Evolutionary conservation across 2,113 vertebrate species (phyloP).

Genomic region (Platysteira castanea): DNA sequence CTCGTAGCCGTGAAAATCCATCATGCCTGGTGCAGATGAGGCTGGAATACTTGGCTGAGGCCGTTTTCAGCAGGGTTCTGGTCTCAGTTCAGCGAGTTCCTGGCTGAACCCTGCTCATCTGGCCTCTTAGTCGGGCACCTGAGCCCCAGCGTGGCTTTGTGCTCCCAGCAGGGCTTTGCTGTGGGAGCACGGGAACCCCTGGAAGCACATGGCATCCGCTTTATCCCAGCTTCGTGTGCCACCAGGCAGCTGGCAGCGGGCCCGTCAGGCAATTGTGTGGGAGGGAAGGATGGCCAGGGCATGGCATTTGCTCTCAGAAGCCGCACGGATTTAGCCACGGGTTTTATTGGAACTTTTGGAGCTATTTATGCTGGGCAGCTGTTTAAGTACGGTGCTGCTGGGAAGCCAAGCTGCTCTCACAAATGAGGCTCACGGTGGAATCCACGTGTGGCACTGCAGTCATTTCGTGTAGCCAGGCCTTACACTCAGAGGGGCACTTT

Average conservation of each 20-base stretch:
- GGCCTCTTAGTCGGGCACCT: not conserved
- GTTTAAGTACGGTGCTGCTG: not conserved
- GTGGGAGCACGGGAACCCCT: not conserved
- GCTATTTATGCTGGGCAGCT: not conserved
- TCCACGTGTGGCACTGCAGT: not conserved
- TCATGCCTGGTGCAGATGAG: not conserved
- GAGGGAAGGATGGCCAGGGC: not conserved
- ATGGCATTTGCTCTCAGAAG: not conserved
- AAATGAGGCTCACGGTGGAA: not conserved
- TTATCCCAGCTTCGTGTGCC: not conserved
- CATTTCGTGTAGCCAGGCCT: not conserved
- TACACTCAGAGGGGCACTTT: not conserved
- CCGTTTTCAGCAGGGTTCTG: not conserved
- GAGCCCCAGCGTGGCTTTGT: not conserved
- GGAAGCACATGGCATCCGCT: rapidly evolving
- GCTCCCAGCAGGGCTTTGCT: not conserved
- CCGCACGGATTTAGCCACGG: not conserved
- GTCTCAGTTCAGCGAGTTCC: not conserved
- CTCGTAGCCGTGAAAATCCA: not conserved
- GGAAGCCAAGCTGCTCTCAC: not conserved
- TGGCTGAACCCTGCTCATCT: not conserved
- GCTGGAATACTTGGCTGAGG: not conserved
- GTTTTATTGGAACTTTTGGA: not conserved
- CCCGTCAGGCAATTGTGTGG: not conserved
- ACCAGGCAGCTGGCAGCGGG: not conserved